Evolutionary conservation across 1,140 invertebrate species (phyloP), one percentile per base, ranked within the genome.

Genomic region (Drosophila miranda): DNA sequence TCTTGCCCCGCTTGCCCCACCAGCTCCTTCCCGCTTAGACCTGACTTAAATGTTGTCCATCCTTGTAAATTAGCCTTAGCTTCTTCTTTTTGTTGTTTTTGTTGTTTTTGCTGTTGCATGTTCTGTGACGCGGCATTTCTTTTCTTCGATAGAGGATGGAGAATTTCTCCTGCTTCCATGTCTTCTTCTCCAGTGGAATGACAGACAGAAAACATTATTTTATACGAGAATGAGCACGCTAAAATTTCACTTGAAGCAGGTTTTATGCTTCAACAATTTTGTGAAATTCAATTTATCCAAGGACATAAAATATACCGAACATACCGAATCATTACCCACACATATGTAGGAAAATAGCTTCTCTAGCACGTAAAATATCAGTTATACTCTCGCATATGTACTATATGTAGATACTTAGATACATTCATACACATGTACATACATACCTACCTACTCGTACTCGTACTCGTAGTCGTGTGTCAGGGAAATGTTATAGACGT

Each of bases 211-310:
- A 62, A 74, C 82, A 86, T 86, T 87, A 87, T 86, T 86, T 82
- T 87, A 87, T 87, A 86, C 62, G 78, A 86, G 82, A 86, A 82
- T 86, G 82, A 86, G 49, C 82, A 82, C 78, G 82, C 82, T 87
- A 81, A 86, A 86, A 86, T 86, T 74, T 86, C 82, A 86, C 78
- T 86, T 86, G 74, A 78, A 86, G 82, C 82, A 71, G 82, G 82
- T 86, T 86, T 86, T 86, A 86, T 86, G 82, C 82, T 86, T 87
- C 82, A 86, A 86, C 82, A 86, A 86, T 87, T 86, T 86, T 86
- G 82, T 86, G 82, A 86, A 86, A 86, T 86, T 86, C 82, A 86
- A 86, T 86, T 86, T 86, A 86, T 86, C 82, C 82, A 86, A 86
- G 82, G 82, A 86, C 82, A 87, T 82, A 86, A 82, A 87, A 86